Conservation (phyloP, 2,797 vertebrate species). For the Enteromius thamalakanensis region DNA sequence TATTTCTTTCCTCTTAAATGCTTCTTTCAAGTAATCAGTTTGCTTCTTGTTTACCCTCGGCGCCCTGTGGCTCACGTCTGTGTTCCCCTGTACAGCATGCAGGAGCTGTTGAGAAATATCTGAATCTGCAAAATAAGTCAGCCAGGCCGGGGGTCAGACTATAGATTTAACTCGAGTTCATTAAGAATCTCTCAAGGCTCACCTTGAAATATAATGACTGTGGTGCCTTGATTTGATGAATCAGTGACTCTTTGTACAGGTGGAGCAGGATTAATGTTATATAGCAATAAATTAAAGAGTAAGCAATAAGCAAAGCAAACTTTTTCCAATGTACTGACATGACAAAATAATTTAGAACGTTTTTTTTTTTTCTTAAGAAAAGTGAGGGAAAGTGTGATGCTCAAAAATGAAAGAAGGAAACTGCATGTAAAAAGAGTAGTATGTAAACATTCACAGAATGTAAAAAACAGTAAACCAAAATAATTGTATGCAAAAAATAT, state of each 20-base stretch:
- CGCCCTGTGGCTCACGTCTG: slow-evolving; percentile 10
- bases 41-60: slow-evolving; percentile 4
- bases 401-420: neutral
- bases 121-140: slow-evolving; percentile 45
- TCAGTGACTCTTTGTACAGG: slow-evolving; percentile 51
- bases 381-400: neutral
- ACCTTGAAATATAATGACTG: slow-evolving; percentile 48
- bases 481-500: no score
- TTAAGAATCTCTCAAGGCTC: slow-evolving; percentile 54
- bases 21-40: slow-evolving; percentile 17
- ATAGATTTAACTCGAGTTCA: slow-evolving; percentile 63
- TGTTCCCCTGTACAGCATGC: neutral
- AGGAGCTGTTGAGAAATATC: slow-evolving; percentile 9
- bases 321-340: neutral
- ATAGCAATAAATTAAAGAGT: slow-evolving; percentile 15
- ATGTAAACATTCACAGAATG: neutral
- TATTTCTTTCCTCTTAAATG: slow-evolving; percentile 36
- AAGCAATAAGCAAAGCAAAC: neutral
- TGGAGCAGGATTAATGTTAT: slow-evolving; percentile 33
- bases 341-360: neutral
- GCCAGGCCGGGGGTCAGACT: slow-evolving; percentile 58
- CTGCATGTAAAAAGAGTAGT: neutral
- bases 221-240: slow-evolving; percentile 50
- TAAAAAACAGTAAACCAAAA: neutral
- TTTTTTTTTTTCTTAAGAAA: neutral